phyloP scores from a whole-genome alignment of 2,888 invertebrate genomes.

The Cremastinae sp. region DNA sequence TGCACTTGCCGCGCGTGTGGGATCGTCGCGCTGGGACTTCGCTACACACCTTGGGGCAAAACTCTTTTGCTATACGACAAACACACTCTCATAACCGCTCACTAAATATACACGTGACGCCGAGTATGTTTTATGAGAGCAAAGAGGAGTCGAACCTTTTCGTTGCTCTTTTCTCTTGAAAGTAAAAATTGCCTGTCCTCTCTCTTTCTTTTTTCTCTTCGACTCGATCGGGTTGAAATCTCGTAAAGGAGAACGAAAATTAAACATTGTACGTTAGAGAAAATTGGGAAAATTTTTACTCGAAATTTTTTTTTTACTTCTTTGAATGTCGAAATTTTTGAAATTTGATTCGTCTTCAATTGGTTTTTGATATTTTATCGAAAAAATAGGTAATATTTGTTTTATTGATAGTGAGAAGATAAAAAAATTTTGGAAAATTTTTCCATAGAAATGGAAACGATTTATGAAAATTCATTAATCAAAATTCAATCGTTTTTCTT shows the following conservation, averaged over 20 bases:
- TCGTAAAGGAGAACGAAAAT: conserved; percentile 28
- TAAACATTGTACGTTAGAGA: too few species aligned
- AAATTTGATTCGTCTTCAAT: too few species aligned
- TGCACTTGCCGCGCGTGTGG: not conserved
- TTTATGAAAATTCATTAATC: too few species aligned
- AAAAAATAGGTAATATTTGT: too few species aligned
- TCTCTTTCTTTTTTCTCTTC: conserved; percentile 26
- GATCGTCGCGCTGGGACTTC: conserved; percentile 30
- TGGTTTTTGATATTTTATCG: too few species aligned
- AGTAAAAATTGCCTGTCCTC: conserved; percentile 58
- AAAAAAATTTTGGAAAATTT: too few species aligned
- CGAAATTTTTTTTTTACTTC: too few species aligned
- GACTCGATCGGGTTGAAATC: conserved; percentile 24
- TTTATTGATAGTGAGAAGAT: too few species aligned
- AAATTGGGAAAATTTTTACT: too few species aligned
- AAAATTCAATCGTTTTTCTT: too few species aligned
- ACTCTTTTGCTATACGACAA: conserved; percentile 3
- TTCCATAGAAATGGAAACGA: too few species aligned
- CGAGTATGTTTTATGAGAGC: conserved; percentile 25
- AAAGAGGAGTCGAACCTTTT: conserved; percentile 32
- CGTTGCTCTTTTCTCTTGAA: conserved; percentile 56
- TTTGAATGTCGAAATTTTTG: too few species aligned
- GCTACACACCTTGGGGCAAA: conserved; percentile 51
- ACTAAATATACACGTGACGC: conserved; percentile 23
- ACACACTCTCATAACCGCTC: conserved; percentile 25